Base-by-base conservation (phyloP, 2,797 vertebrate species). In the Scomberomorus guttatus region DNA sequence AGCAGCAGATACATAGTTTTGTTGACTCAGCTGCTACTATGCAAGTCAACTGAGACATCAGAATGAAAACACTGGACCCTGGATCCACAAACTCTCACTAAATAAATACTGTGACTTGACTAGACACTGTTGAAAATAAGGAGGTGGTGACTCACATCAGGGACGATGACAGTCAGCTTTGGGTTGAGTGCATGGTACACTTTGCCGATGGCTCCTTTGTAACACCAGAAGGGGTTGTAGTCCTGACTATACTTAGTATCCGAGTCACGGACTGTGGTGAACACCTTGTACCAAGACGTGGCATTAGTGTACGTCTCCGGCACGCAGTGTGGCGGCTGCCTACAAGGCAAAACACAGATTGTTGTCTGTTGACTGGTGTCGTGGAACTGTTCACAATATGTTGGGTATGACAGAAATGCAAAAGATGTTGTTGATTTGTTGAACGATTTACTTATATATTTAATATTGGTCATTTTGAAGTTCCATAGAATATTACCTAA, bases 211-310 rank as follows among this genome's bases (percentile, higher is more conserved):
- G 98, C 98, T 83, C 98, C 98, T 90, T 99, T 99, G 80, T 99
- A 99, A 96, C 98, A 99, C 98, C 98, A 99, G 95, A 99, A 98
- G 0, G 98, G 98, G 90, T 99, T 99, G 93, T 98, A 99, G 84
- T 99, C 98, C 87, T 99, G 98, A 3, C 97, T 95, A 58, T 99
- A 99, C 90, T 98, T 99, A 22, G 98, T 98, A 70, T 97, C 96
- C 0, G 98, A 96, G 89, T 99, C 98, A 4, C 98, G 96, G 48
- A 96, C 98, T 0, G 97, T 99, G 68, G 97, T 99, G 88, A 99
- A 98, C 90, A 99, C 96, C 93, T 99, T 99, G 95, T 99, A 99
- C 97, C 97, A 99, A 48, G 97, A 96, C 0, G 98, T 98, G 72
- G 98, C 98, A 0, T 99, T 99, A 92, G 96, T 97, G 93, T 98